These are phyloP conservation scores for Forbesichthys agassizii DNA, from an alignment of 2,113 vertebrate genomes.

Conservation along the genomic window DNA sequence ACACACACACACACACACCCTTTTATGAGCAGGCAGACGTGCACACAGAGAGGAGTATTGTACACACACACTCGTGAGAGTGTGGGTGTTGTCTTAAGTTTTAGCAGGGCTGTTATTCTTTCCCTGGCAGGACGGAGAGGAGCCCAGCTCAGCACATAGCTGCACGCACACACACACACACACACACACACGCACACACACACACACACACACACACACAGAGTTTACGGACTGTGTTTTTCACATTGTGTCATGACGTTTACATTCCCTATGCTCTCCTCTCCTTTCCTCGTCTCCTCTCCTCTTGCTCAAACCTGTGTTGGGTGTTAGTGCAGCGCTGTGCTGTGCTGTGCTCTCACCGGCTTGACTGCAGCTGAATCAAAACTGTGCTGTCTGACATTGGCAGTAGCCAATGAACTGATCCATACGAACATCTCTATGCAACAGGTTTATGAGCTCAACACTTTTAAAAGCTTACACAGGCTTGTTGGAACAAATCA, in stretches of 20 bases:
- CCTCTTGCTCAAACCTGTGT: too few species aligned
- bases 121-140: conserved; percentile 24
- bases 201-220: background rate
- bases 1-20: conserved; percentile 1
- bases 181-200: background rate
- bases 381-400: too few species aligned
- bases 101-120: conserved; percentile 39
- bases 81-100: conserved; percentile 35
- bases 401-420: too few species aligned
- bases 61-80: conserved; percentile 13
- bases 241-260: background rate
- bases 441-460: too few species aligned
- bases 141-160: conserved; percentile 23
- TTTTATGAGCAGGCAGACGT: background rate
- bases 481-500: too few species aligned
- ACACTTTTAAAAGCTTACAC: too few species aligned
- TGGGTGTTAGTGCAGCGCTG: too few species aligned
- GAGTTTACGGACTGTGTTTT: background rate
- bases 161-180: background rate
- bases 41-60: conserved; percentile 20
- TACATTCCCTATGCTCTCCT: conserved; percentile 1
- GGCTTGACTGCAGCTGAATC: too few species aligned
- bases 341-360: too few species aligned
- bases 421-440: too few species aligned
- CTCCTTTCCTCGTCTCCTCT: background rate